Evolutionary conservation across 2,797 vertebrate genomes (phyloP), one percentile per base, ranked within the genome.

Genomic region (Sebastolobus altivelis): DNA sequence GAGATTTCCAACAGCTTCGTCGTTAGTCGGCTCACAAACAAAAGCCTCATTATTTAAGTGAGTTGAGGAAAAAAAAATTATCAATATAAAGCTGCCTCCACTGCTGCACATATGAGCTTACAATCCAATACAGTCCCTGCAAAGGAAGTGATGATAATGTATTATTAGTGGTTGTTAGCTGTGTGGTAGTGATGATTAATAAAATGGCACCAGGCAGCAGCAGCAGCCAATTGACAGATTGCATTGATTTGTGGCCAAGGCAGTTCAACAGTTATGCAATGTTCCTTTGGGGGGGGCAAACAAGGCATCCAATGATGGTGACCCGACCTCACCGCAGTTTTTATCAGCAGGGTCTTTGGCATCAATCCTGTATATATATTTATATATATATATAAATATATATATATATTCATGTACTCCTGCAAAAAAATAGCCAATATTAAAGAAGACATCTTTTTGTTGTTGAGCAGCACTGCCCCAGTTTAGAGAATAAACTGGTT

Each of bases 201-300:
- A 66, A 80, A 75, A 85, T 72, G 79, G 68, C 65, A 82, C 62
- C 37, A 54, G 65, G 72, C 79, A 56, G 72, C 68, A 56, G 72
- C 68, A 71, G 72, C 74, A 83, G 74, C 83, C 80, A 79, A 83
- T 85, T 88, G 87, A 89, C 84, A 85, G 85, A 86, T 81, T 86
- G 76, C 75, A 87, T 81, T 87, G 86, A 91, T 77, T 86, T 87
- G 80, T 85, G 86, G 82, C 79, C 77, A 83, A 78, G 80, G 37
- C 66, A 70, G 81, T 84, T 86, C 87, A 77, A 78, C 85, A 86
- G 83, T 91, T 89, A 85, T 91, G 86, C 87, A 87, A 91, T 79
- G 77, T 68, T 86, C 78, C 69, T 88, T 55, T 13, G 27, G 65
- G 25, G 69, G 79, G 75, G 73, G 6, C 29, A 82, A 77, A 90